Evolutionary conservation across 2,888 invertebrate genomes (phyloP).

Genomic region (Nymphalis c-album): DNA sequence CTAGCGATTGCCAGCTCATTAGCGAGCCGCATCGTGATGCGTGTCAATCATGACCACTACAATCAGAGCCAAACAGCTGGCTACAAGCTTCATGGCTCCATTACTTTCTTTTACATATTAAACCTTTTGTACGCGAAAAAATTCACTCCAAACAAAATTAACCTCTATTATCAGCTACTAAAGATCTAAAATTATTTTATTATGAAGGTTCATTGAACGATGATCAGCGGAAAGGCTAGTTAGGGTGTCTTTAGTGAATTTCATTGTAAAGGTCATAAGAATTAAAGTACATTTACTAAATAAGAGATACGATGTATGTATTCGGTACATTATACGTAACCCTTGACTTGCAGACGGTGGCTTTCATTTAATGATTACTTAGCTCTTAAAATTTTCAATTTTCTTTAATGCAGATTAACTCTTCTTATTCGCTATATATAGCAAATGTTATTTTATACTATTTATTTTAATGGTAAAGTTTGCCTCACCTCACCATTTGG

Average conservation of each 20-base stretch:
- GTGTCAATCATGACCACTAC: slow-evolving; percentile 65
- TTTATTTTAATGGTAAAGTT: too few relatives aligned
- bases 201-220: slow-evolving; percentile 18
- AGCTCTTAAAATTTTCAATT: neutral
- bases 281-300: slow-evolving; percentile 2
- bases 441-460: too few relatives aligned
- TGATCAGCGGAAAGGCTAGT: neutral
- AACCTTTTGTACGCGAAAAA: slow-evolving; percentile 14
- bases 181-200: slow-evolving; percentile 12
- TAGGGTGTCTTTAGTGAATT: slow-evolving; percentile 9
- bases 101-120: slow-evolving; percentile 13
- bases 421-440: neutral
- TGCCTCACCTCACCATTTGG: too few relatives aligned
- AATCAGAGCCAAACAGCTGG: slow-evolving; percentile 60
- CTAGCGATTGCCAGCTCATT: slow-evolving; percentile 67
- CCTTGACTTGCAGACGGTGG: slow-evolving; percentile 50
- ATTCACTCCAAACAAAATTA: neutral
- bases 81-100: slow-evolving; percentile 45
- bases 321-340: slow-evolving; percentile 54
- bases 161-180: neutral
- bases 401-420: neutral
- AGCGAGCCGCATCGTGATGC: slow-evolving; percentile 62
- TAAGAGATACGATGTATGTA: neutral
- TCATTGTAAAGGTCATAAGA: slow-evolving; percentile 11
- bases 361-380: neutral